A percentile compares a stretch with the other conserved stretches of the same genome.
Conservation (phyloP, 2,888 invertebrate species). For the Colostygia pectinataria region DNA sequence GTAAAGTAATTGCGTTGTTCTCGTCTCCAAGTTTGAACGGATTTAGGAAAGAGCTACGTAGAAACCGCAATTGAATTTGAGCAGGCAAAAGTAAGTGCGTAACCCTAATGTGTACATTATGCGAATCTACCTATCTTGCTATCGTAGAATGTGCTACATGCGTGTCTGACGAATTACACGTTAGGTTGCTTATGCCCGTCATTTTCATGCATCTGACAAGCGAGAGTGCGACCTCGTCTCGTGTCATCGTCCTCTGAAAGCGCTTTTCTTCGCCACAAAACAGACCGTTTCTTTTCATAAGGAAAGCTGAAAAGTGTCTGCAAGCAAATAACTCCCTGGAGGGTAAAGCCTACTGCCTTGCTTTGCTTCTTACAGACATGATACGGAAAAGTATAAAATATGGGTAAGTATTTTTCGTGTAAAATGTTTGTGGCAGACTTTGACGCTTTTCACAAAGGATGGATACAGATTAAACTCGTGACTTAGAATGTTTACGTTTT, state of each 20-base stretch:
- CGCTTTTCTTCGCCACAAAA: conserved; percentile 81
- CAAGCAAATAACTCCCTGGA: conserved; percentile 82
- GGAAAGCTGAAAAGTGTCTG: conserved; percentile 82
- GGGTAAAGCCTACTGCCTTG: conserved; percentile 80
- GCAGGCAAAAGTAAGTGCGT: conserved; percentile 19
- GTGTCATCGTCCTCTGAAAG: conserved; percentile 83
- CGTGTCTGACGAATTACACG: conserved; percentile 74
- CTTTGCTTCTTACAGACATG: conserved; percentile 69
- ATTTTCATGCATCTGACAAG: conserved; percentile 74
- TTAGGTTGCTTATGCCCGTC: conserved; percentile 74
- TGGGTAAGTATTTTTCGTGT: conserved; percentile 50
- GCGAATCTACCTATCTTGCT: no score
- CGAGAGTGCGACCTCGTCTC: conserved; percentile 79
- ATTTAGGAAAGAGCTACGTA: conserved; percentile 44
- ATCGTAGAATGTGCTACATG: conserved; percentile 39
- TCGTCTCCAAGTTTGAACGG: conserved; percentile 51
- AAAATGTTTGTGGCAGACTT: conserved; percentile 38
- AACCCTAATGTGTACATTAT: conserved; percentile 1
- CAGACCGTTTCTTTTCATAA: conserved; percentile 82
- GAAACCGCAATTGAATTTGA: conserved; percentile 45
- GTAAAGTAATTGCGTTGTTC: conserved; percentile 61
- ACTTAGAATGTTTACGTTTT: neutral
- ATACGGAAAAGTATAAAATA: conserved; percentile 71
- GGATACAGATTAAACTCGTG: conserved; percentile 1
- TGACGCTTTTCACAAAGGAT: conserved; percentile 17